phyloP scores from a whole-genome alignment of 2,888 invertebrate species.

The Limenitis arthemis region DNA sequence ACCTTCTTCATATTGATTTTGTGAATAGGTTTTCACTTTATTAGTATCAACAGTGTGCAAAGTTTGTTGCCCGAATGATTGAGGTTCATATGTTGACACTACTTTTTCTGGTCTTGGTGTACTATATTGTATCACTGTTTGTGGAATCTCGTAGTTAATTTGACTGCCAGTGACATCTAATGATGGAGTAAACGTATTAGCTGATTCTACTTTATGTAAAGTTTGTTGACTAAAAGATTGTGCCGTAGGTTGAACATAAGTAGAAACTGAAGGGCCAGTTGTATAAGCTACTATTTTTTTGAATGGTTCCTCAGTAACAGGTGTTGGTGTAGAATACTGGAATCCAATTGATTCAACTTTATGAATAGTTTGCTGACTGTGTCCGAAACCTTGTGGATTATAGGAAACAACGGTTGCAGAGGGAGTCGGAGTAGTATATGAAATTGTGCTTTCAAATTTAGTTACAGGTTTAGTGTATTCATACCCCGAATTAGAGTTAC shows the following conservation, averaged over 20 bases:
- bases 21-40: constrained; percentile 39
- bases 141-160: constrained; percentile 25
- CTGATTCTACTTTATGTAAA: constrained; percentile 43
- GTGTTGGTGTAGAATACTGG: constrained; percentile 45
- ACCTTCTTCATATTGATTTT: constrained; percentile 31
- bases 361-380: constrained; percentile 51
- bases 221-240: constrained; percentile 31
- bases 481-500: constrained; percentile 28
- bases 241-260: constrained; percentile 41
- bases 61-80: constrained; percentile 46
- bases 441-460: constrained; percentile 52
- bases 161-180: constrained; percentile 26
- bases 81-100: constrained; percentile 48
- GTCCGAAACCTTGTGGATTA: constrained; percentile 47
- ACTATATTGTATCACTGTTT: constrained; percentile 27
- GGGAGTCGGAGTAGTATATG: constrained; percentile 49
- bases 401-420: constrained; percentile 46
- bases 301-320: constrained; percentile 54
- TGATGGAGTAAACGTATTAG: constrained; percentile 30
- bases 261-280: constrained; percentile 40
- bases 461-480: constrained; percentile 45
- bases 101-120: constrained; percentile 41
- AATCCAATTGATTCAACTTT: constrained; percentile 42
- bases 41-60: constrained; percentile 44
- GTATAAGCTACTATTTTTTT: constrained; percentile 59